These are phyloP conservation scores for Antheraea yamamai DNA, from an alignment of 2,888 invertebrate species.

Conservation along the genomic window DNA sequence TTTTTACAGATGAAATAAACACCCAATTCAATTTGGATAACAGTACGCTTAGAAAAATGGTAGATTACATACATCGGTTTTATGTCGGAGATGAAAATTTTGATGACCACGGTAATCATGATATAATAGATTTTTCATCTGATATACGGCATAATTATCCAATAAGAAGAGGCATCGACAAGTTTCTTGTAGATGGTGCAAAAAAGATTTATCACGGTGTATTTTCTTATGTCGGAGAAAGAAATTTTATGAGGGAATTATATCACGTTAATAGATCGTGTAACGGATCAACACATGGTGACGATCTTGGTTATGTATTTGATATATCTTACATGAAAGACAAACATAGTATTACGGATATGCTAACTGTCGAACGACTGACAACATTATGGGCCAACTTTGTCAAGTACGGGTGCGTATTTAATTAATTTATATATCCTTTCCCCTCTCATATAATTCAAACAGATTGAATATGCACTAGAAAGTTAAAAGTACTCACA, in stretches of 20 bases:
- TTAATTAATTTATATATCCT: not conserved
- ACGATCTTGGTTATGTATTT: conserved; percentile 52
- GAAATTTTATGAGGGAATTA: conserved; percentile 46
- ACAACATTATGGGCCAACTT: conserved; percentile 43
- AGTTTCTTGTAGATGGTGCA: conserved; percentile 42
- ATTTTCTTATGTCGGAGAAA: conserved; percentile 53
- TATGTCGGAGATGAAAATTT: conserved; percentile 37
- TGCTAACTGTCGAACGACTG: conserved; percentile 29
- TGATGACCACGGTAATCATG: conserved; percentile 24
- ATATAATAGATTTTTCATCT: conserved; percentile 33
- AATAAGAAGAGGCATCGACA: conserved; percentile 38
- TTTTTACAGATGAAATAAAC: conserved; percentile 30
- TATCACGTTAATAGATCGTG: conserved; percentile 21
- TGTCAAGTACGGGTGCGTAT: conserved; percentile 45
- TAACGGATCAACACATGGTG: conserved; percentile 44
- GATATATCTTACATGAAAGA: conserved; percentile 40
- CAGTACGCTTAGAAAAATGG: conserved; percentile 31
- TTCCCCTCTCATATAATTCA: not conserved
- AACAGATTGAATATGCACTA: not conserved
- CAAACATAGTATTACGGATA: conserved; percentile 39
- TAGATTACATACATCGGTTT: conserved; percentile 32
- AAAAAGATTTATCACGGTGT: conserved; percentile 48
- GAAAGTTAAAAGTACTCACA: too few species aligned
- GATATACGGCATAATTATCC: conserved; percentile 36
- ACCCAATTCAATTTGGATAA: conserved; percentile 29